phyloP scores from a whole-genome alignment of 2,113 vertebrate species.

The Falcunculus frontatus region DNA sequence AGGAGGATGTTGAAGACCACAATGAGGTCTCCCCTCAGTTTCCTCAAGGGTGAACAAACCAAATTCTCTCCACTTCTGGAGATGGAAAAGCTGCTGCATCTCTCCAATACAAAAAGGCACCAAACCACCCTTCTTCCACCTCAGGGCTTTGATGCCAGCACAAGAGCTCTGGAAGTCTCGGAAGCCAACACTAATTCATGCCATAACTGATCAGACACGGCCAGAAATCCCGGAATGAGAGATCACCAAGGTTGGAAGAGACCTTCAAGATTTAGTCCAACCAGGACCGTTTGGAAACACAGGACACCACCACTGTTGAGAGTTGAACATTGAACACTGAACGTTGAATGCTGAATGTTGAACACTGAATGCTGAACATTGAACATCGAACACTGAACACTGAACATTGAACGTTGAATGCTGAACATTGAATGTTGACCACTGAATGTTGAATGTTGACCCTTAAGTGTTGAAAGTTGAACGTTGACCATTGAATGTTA shows the following conservation, averaged over 20 bases:
- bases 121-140: background rate
- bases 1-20: background rate
- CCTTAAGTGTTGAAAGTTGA: too few species aligned
- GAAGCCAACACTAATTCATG: background rate
- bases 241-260: background rate
- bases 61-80: background rate
- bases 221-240: fast-evolving
- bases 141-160: background rate
- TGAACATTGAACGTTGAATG: fast-evolving
- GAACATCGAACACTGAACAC: fast-evolving
- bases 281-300: background rate
- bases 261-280: background rate
- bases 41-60: background rate
- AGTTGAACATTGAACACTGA: background rate
- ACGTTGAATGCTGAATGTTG: fast-evolving
- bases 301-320: background rate
- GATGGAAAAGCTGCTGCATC: background rate
- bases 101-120: background rate
- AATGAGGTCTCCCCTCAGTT: background rate
- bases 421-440: fast-evolving
- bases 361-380: fast-evolving
- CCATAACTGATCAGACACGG: background rate
- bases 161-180: background rate
- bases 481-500: fast-evolving
- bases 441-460: fast-evolving